These are phyloP conservation scores for Mesocricetus auratus DNA, from an alignment of 2,113 vertebrate genomes.

Conservation along the genomic window DNA sequence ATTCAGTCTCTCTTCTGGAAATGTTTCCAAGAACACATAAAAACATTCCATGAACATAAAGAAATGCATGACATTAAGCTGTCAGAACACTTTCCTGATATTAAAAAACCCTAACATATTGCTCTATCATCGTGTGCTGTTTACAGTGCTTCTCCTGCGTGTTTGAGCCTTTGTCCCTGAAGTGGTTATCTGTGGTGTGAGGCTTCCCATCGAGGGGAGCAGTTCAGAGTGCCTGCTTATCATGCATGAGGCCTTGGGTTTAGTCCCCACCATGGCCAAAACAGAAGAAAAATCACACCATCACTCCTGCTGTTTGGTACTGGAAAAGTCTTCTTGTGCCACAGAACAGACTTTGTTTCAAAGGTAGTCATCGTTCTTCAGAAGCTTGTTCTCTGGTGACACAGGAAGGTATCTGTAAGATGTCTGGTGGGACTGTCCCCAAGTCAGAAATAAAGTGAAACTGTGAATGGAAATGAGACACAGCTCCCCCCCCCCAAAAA, in stretches of 20 bases:
- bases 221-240: neutral
- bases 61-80: neutral
- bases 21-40: neutral
- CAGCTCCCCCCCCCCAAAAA: neutral
- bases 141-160: neutral
- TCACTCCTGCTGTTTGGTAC: neutral
- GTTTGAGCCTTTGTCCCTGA: neutral
- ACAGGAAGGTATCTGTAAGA: neutral
- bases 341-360: neutral
- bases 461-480: conserved; percentile 29
- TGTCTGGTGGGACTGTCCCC: neutral
- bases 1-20: neutral
- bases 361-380: neutral
- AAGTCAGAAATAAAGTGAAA: neutral
- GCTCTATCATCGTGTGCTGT: neutral
- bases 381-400: neutral
- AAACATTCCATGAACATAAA: neutral
- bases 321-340: neutral
- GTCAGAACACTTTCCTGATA: neutral
- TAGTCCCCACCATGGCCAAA: neutral
- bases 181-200: neutral
- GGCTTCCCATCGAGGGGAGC: neutral
- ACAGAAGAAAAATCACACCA: neutral
- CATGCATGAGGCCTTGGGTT: neutral
- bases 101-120: neutral